Conservation (phyloP, 2,113 vertebrate genomes). For the Circaetus gallicus region DNA sequence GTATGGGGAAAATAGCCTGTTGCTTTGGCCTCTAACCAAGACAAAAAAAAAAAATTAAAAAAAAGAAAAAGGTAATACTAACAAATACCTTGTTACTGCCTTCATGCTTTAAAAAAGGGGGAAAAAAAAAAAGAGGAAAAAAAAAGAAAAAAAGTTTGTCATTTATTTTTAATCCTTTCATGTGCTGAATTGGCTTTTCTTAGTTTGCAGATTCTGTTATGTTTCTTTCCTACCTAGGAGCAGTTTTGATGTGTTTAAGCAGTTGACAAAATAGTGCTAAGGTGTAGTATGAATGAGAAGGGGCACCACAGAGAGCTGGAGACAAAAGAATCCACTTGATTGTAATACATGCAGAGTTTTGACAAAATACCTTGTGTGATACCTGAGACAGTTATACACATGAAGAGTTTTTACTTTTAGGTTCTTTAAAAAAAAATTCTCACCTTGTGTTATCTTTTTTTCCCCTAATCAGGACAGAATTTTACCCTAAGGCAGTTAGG, state of each 20-base stretch:
- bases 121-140: background rate
- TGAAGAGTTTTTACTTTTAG: conserved; percentile 44
- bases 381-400: background rate
- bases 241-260: conserved; percentile 4
- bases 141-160: background rate
- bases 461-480: conserved; percentile 89
- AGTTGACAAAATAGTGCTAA: conserved; percentile 29
- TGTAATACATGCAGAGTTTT: background rate
- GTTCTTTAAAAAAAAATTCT: conserved; percentile 38
- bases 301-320: background rate
- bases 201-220: conserved; percentile 1
- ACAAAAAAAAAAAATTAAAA: background rate
- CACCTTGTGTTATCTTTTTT: conserved; percentile 74
- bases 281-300: background rate
- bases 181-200: conserved; percentile 24
- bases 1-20: background rate
- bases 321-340: conserved; percentile 31
- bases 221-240: background rate
- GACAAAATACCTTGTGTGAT: background rate
- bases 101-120: background rate
- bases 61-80: background rate
- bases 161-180: background rate
- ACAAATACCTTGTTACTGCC: background rate
- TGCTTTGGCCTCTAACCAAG: background rate
- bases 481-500: conserved; percentile 98